Conservation (phyloP, 1,140 invertebrate species). For the Cotesia chilonis region DNA sequence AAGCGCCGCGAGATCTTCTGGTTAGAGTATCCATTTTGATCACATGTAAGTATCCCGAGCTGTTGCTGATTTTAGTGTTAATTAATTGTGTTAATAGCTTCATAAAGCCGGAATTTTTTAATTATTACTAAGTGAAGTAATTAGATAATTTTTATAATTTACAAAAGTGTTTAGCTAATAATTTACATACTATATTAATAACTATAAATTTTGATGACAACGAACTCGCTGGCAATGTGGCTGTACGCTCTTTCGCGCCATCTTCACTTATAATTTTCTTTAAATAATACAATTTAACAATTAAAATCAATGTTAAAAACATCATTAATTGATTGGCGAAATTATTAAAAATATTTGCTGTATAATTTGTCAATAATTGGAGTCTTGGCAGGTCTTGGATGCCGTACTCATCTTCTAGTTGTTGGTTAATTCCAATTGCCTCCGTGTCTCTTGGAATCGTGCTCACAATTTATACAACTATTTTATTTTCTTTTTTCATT, state of each 20-base stretch:
- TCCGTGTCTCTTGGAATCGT: constrained; percentile 15
- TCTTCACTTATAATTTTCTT: constrained; percentile 45
- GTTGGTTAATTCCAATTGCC: constrained; percentile 32
- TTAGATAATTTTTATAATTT: constrained; percentile 45
- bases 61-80: constrained; percentile 55
- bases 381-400: not conserved
- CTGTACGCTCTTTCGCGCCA: constrained; percentile 52
- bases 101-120: constrained; percentile 43
- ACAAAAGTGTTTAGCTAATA: constrained; percentile 28
- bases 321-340: not conserved
- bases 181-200: constrained; percentile 18
- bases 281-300: constrained; percentile 14
- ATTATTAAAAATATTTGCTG: not conserved
- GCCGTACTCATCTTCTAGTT: not conserved
- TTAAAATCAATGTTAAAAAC: constrained; percentile 14
- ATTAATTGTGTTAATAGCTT: constrained; percentile 56
- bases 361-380: not conserved
- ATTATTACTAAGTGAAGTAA: constrained; percentile 44
- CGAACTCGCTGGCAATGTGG: constrained; percentile 53
- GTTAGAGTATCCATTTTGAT: constrained; percentile 72
- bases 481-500: constrained; percentile 15
- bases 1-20: constrained; percentile 66
- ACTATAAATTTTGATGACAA: constrained; percentile 43
- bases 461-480: constrained; percentile 22
- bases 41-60: constrained; percentile 70